Evolutionary conservation across 2,113 vertebrate genomes (phyloP).

Genomic region (Brachyhypopomus occidentalis): DNA sequence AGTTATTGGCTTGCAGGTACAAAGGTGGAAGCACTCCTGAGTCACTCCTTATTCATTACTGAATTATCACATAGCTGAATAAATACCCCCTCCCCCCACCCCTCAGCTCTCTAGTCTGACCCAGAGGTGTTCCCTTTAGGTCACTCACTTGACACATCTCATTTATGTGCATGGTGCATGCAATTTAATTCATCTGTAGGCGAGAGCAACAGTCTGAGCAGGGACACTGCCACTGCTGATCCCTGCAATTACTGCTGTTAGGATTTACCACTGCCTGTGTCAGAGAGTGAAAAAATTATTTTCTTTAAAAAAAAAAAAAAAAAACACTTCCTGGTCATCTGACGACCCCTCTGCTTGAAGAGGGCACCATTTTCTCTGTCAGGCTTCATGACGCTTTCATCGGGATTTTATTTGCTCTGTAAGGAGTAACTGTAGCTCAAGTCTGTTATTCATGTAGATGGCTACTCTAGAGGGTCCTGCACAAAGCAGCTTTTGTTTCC

Average conservation of each 20-base stretch:
- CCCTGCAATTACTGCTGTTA: constrained; percentile 29
- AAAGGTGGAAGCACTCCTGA: constrained; percentile 30
- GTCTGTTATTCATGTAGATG: background rate
- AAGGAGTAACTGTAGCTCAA: background rate
- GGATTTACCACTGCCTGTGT: constrained; percentile 11
- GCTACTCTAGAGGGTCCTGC: background rate
- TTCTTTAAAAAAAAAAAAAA: background rate
- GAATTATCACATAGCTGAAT: constrained; percentile 31
- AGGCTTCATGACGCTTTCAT: constrained; percentile 28
- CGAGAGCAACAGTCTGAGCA: constrained; percentile 8
- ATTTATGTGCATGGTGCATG: background rate
- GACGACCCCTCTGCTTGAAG: background rate
- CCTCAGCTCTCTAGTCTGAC: constrained; percentile 28
- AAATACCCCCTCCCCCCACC: background rate
- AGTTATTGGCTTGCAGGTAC: constrained; percentile 39
- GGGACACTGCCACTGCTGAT: constrained; percentile 17
- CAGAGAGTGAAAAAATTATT: constrained; percentile 19
- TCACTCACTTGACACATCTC: constrained; percentile 23
- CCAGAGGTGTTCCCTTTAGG: constrained; percentile 18
- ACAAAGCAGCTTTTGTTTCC: constrained; percentile 18
- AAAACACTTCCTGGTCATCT: background rate
- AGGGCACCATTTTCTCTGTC: constrained; percentile 3
- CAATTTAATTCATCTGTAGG: constrained; percentile 27
- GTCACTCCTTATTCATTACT: constrained; percentile 48
- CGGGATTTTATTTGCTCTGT: constrained; percentile 21